Base-by-base conservation (phyloP, 2,113 vertebrate genomes). In the Carassius carassius region DNA sequence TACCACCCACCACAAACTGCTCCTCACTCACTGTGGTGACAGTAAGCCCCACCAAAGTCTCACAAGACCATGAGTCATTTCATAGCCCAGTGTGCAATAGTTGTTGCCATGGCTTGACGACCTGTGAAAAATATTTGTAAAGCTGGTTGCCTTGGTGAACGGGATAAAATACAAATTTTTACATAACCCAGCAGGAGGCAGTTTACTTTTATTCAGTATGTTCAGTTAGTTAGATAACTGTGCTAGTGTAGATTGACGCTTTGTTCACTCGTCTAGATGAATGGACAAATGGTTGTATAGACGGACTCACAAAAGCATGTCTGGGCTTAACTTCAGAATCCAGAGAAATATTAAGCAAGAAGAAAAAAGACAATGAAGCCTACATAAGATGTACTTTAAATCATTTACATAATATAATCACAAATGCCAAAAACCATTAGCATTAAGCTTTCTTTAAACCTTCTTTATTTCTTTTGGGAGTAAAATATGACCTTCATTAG, bases 81-180 rank as follows among this genome's bases (percentile, higher is more conserved):
- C 17, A 78, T 19, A 29, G 41, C 51, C 49, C 56, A 44, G 56
- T 79, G 44, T 51, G 2, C 8, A 67, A 6, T 14, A 81, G 44
- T 58, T 17, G 35, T 70, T 70, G 79, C 41, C 41, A 81, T 81
- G 60, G 62, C 3, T 10, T 49, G 41, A 47, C 16, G 19, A n/a
- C 60, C 2, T 4, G 2, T 17, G 37, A 17, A 51, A 29, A 75
- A 51, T 21, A 75, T 67, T 56, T 70, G 47, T 81, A 81, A 67
- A 32, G 60, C 37, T 25, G 44, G 35, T 81, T 81, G 44, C 29
- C 56, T 81, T 81, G 25, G 41, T 35, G 17, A 56, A n/a, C 25
- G 37, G 19, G 44, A 81, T 65, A 21, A 62, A 35, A 60, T 12
- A 58, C 29, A 65, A 0, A 14, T 51, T 51, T 51, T 1, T 47